These are phyloP conservation scores for Myotis lucifugus DNA, from an alignment of 2,113 vertebrate species.

Conservation along the genomic window DNA sequence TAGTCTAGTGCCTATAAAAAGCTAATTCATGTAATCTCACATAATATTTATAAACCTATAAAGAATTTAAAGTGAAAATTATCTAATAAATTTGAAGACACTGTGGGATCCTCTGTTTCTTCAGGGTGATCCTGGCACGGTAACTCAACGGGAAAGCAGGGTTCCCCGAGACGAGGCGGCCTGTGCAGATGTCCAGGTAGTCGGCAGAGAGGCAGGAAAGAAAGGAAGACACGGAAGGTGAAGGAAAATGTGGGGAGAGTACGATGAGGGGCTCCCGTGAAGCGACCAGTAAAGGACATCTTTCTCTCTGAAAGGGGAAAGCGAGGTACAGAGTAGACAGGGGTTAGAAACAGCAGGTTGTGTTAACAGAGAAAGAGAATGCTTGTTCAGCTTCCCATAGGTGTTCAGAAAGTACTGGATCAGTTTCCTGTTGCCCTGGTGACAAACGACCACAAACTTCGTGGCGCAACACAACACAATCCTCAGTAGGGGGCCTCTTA, in stretches of 20 bases:
- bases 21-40: not conserved
- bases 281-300: not conserved
- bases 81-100: not conserved
- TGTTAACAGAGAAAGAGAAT: not conserved
- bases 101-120: not conserved
- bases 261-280: not conserved
- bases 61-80: not conserved
- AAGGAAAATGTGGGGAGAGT: not conserved
- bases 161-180: not conserved
- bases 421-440: not conserved
- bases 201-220: not conserved
- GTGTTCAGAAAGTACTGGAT: not conserved
- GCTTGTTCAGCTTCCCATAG: not conserved
- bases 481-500: too few relatives aligned
- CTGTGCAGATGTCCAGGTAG: not conserved
- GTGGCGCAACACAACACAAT: not conserved
- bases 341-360: not conserved
- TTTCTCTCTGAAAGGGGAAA: not conserved
- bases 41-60: not conserved
- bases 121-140: not conserved
- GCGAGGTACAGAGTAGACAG: not conserved
- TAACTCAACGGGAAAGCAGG: not conserved
- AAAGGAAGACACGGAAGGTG: not conserved
- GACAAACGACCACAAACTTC: not conserved
- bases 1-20: not conserved